These are phyloP conservation scores for Ptychoptera contaminata DNA, from an alignment of 2,888 invertebrate species.

Conservation along the genomic window DNA sequence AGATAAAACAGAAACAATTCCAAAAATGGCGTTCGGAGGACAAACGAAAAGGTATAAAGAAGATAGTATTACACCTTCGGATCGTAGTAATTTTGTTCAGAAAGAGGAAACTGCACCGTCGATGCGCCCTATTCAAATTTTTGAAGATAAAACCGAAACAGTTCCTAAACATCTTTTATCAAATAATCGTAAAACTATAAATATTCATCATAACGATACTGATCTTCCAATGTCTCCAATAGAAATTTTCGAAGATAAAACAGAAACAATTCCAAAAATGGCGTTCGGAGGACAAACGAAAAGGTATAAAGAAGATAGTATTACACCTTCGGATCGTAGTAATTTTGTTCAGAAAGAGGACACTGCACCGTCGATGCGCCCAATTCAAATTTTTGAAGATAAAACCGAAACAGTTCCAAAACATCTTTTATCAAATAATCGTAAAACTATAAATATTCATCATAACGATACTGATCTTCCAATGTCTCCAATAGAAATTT, in stretches of 20 bases:
- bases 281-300: slow-evolving; percentile 2
- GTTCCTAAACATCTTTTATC: slow-evolving; percentile 9
- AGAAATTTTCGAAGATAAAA: slow-evolving; percentile 16
- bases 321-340: slow-evolving; percentile 16
- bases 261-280: slow-evolving; percentile 13
- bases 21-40: slow-evolving; percentile 8
- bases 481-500: slow-evolving; percentile 9
- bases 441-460: background rate
- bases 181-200: background rate
- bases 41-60: background rate
- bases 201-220: too few relatives aligned
- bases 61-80: slow-evolving; percentile 16
- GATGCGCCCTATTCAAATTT: slow-evolving; percentile 14
- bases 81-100: background rate
- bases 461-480: too few relatives aligned
- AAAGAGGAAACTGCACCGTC: slow-evolving; percentile 8
- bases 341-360: background rate
- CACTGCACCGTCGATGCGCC: slow-evolving; percentile 2
- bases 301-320: background rate
- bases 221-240: slow-evolving; percentile 5
- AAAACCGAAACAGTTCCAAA: slow-evolving; percentile 24
- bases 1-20: slow-evolving; percentile 16
- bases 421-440: slow-evolving; percentile 3
- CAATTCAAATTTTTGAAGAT: slow-evolving; percentile 17
- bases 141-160: slow-evolving; percentile 17